Conservation (phyloP, 2,888 invertebrate genomes). For the Euproctis similis region DNA sequence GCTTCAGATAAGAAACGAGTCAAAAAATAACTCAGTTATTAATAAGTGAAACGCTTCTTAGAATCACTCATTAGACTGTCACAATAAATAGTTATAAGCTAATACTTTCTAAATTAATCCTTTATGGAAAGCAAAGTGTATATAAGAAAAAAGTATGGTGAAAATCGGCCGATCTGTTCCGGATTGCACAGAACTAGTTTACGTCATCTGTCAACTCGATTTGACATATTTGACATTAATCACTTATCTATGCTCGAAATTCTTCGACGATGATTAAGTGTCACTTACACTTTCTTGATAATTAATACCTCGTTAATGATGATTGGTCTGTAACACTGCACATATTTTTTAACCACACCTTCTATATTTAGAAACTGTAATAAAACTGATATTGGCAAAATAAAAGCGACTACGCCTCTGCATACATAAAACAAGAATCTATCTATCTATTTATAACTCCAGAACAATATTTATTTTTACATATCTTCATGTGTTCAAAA, state of each 20-base stretch:
- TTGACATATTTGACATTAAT: constrained; percentile 12
- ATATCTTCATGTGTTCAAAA: no score
- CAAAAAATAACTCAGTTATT: neutral
- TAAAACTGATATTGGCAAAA: no score
- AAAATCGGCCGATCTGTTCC: constrained; percentile 32
- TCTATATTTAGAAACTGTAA: no score
- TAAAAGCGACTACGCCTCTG: no score
- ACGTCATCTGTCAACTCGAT: constrained; percentile 27
- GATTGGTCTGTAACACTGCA: no score
- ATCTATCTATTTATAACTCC: no score
- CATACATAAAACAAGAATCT: no score
- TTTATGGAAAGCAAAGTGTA: constrained; percentile 23
- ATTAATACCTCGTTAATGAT: no score
- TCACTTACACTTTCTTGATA: neutral
- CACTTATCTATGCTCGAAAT: constrained; percentile 1
- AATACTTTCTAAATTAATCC: constrained; percentile 47
- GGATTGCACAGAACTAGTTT: constrained; percentile 32
- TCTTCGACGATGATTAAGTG: neutral
- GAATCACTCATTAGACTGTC: constrained; percentile 36
- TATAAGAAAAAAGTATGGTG: constrained; percentile 41
- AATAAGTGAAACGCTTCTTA: constrained; percentile 13
- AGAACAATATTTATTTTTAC: no score
- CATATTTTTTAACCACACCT: no score
- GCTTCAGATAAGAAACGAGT: neutral
- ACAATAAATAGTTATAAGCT: constrained; percentile 22